Percentiles rank a stretch among this genome's conserved stretches.
Evolutionary conservation across 2,797 vertebrate species (phyloP).

Genomic region (Rhabdophis nuchalis): DNA sequence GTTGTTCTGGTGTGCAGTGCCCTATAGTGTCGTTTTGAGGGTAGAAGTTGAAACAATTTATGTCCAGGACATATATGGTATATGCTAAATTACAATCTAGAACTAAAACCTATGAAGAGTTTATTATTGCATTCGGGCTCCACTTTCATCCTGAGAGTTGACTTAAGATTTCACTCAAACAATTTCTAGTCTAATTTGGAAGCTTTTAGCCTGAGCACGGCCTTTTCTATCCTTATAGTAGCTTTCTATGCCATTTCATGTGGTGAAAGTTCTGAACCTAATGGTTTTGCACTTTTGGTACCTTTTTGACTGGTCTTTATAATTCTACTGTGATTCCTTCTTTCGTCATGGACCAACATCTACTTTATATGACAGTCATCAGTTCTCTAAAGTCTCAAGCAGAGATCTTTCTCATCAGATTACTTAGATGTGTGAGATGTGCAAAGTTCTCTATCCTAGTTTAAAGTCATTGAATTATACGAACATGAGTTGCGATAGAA

Average conservation of each 20-base stretch:
- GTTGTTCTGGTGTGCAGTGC: too few relatives aligned
- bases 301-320: neutral
- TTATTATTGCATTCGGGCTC: neutral
- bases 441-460: neutral
- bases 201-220: neutral
- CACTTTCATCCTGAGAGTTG: neutral
- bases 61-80: neutral
- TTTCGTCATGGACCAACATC: neutral
- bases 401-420: neutral
- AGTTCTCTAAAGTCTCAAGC: neutral
- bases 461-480: neutral
- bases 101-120: neutral
- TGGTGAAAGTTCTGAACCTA: neutral
- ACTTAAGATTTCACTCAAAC: neutral
- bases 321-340: neutral
- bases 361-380: neutral
- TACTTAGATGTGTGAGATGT: neutral
- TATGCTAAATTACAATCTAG: neutral
- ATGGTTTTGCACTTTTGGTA: neutral
- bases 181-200: neutral
- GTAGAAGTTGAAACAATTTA: too few relatives aligned
- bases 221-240: neutral
- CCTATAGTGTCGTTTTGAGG: too few relatives aligned
- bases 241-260: neutral
- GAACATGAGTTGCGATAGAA: neutral